phyloP scores from a whole-genome alignment of 92 coral and sea anemone species.

The Virgularia gustaviana region DNA sequence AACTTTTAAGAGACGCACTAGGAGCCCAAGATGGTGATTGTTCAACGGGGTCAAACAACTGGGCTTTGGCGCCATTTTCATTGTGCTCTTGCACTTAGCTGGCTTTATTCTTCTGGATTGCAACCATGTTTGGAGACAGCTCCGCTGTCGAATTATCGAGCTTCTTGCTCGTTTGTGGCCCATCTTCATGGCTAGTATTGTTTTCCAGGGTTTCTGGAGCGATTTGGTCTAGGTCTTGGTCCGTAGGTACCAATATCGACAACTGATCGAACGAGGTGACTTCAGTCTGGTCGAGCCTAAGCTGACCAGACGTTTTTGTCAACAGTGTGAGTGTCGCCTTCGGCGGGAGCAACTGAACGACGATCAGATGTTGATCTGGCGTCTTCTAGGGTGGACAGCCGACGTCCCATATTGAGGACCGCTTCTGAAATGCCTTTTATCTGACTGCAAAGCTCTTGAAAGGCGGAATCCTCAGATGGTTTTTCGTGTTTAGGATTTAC shows the following conservation, averaged over 20 bases:
- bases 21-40: neutral
- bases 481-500: neutral
- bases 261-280: neutral
- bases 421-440: neutral
- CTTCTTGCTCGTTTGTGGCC: neutral
- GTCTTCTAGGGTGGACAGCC: neutral
- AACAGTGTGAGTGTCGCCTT: no score
- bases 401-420: neutral
- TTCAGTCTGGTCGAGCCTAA: neutral
- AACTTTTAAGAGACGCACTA: neutral
- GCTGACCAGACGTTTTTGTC: neutral
- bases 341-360: neutral
- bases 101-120: neutral
- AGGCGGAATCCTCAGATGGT: neutral
- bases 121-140: no score
- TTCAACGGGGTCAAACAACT: slow-evolving; percentile 5
- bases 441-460: neutral
- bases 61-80: neutral
- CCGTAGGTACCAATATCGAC: slow-evolving; percentile 3
- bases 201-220: slow-evolving; percentile 16
- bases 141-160: neutral
- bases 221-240: slow-evolving; percentile 1
- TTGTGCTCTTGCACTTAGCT: neutral
- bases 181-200: slow-evolving; percentile 1
- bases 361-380: neutral